Evolutionary conservation across 2,113 vertebrate genomes (phyloP), one percentile per base, ranked within the genome.

Genomic region (Bufo bufo): DNA sequence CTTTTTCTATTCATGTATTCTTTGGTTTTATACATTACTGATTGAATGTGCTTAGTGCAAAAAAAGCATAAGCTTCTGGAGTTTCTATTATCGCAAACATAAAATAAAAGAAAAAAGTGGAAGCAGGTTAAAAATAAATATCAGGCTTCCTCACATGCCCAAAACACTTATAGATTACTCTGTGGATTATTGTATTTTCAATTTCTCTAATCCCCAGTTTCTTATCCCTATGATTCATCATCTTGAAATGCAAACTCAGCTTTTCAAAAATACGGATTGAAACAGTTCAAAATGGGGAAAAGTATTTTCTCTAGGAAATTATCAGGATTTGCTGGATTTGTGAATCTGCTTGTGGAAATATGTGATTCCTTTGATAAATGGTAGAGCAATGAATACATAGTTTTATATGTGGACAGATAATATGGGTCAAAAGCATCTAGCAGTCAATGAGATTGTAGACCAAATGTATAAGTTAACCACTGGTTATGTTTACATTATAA

Each of bases 171-270:
- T 77, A 88, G 87, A 77, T 82, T 83, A 61, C 82, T 87, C 56
- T 65, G 45, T 63, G 87, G 87, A 88, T 77, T 84, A 84, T 84
- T 89, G 49, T 59, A 88, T 77, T 83, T 84, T 77, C 87, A 78
- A 69, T 78, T 84, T 84, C 81, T 58, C 20, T 84, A 89, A 84
- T 84, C 87, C 72, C 61, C 19, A 69, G 77, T 84, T 77, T 45
- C 50, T 50, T 84, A 84, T 77, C 87, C 59, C 23, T 9, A 13
- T 43, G 66, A 45, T 59, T 88, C 77, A 83, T 88, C 80, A 33
- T 71, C 71, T 47, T 77, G 61, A 77, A 89, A 89, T 89, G 87
- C 87, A 84, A 89, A 47, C 20, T 89, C 81, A 89, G 81, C 82
- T 7, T 56, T 89, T 84, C 45, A 78, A 19, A 75, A 84, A 84